These are phyloP conservation scores for Hyppa rectilinea DNA, from an alignment of 2,888 invertebrate species.

Conservation along the genomic window DNA sequence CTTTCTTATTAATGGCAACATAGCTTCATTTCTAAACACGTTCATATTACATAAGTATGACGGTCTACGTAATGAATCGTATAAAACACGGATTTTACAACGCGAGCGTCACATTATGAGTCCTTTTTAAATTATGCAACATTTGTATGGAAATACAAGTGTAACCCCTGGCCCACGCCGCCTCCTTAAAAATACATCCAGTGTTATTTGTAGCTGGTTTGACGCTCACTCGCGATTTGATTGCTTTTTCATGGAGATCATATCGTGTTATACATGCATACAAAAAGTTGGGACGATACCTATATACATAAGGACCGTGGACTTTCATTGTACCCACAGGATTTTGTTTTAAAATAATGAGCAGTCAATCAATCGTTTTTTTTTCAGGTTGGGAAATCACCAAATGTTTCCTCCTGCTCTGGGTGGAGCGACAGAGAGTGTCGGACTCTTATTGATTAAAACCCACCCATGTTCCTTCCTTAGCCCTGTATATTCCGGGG, in stretches of 20 bases:
- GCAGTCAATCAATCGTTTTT: neutral
- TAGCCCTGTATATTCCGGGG: too few species aligned
- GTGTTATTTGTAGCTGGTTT: conserved; percentile 85
- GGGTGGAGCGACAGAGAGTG: too few species aligned
- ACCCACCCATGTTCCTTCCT: too few species aligned
- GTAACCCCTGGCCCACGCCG: conserved; percentile 77
- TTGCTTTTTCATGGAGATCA: conserved; percentile 89
- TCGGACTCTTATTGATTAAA: too few species aligned
- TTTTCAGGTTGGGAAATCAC: too few species aligned
- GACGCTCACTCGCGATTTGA: conserved; percentile 84
- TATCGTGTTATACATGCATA: conserved; percentile 67
- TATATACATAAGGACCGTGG: neutral
- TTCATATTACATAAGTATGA: conserved; percentile 53
- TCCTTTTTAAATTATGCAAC: conserved; percentile 88
- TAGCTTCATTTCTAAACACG: conserved; percentile 28
- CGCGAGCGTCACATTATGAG: conserved; percentile 75
- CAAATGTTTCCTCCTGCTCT: too few species aligned
- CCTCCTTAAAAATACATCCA: conserved; percentile 87
- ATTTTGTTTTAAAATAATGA: neutral
- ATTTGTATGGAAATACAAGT: conserved; percentile 89
- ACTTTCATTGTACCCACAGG: neutral
- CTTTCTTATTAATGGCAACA: neutral
- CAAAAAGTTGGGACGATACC: conserved; percentile 23
- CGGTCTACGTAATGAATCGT: conserved; percentile 73
- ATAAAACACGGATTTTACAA: conserved; percentile 83